Conservation (phyloP, 2,888 invertebrate species). For the Acanthosoma haemorrhoidale region DNA sequence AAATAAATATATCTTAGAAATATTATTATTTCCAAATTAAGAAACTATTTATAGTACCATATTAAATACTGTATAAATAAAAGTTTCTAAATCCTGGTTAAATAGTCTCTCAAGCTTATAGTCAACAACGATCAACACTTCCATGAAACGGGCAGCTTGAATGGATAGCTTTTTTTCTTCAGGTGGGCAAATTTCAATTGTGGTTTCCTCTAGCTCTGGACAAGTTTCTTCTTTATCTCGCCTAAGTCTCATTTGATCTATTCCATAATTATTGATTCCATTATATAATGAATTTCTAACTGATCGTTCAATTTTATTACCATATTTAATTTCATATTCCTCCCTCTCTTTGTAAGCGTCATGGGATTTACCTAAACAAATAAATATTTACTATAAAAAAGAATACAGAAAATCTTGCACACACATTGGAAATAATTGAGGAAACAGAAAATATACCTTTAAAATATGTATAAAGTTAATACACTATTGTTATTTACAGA, state of each 20-base stretch:
- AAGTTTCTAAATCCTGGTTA: conserved; percentile 50
- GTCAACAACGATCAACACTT: conserved; percentile 10
- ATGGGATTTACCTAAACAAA: conserved; percentile 10
- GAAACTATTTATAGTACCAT: conserved; percentile 48
- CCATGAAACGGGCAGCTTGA: neutral
- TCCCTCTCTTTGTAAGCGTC: conserved; percentile 32
- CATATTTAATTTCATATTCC: conserved; percentile 34
- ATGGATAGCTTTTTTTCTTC: neutral
- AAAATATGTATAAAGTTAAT: too few species aligned
- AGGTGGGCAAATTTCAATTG: neutral
- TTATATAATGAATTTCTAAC: neutral
- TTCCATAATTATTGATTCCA: neutral
- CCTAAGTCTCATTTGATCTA: neutral
- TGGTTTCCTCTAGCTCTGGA: neutral
- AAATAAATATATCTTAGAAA: too few species aligned
- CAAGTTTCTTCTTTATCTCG: neutral
- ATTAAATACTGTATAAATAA: conserved; percentile 54
- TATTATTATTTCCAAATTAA: too few species aligned
- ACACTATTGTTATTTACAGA: too few species aligned
- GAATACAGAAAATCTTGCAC: too few species aligned
- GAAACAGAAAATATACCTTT: too few species aligned
- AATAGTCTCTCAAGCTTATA: conserved; percentile 56
- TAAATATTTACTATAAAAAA: neutral
- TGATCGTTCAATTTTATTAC: conserved; percentile 13
- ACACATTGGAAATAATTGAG: too few species aligned